A percentile compares a stretch with the other conserved stretches of the same genome.
These are phyloP conservation scores for Hydractinia symbiolongicarpus DNA, from an alignment of 30 jellyfish, hydroid and myxozoan species.

Conservation along the genomic window DNA sequence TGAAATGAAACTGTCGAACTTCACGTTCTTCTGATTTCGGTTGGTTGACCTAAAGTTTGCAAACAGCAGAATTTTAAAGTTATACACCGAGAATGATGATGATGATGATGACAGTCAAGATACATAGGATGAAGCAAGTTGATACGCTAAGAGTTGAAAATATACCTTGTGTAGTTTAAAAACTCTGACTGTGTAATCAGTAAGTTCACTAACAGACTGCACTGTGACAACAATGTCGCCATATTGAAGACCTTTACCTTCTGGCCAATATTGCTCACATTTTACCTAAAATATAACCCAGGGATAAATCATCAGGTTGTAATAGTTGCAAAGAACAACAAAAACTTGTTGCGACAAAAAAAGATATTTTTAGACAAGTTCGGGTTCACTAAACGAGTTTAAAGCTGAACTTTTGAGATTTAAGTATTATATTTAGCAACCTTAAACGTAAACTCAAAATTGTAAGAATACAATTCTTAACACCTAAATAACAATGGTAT, in stretches of 20 bases:
- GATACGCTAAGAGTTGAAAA: not conserved
- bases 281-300: constrained; percentile 49
- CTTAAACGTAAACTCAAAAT: too few species aligned
- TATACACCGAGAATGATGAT: too few species aligned
- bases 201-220: constrained; percentile 65
- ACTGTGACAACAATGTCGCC: constrained; percentile 69
- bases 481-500: too few species aligned
- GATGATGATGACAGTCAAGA: too few species aligned
- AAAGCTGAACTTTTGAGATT: not conserved
- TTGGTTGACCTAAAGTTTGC: constrained; percentile 15
- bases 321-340: not conserved
- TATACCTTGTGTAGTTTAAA: constrained; percentile 70
- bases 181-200: constrained; percentile 87
- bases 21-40: constrained; percentile 64
- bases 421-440: too few species aligned
- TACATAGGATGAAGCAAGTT: not conserved
- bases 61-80: not conserved
- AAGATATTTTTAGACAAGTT: not conserved
- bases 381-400: not conserved
- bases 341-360: not conserved
- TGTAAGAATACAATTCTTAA: too few species aligned
- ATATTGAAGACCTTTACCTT: constrained; percentile 52
- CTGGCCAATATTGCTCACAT: constrained; percentile 99
- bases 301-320: not conserved
- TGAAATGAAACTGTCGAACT: constrained; percentile 79